Evolutionary conservation across 2,113 vertebrate species (phyloP).

Genomic region (Aviceda subcristata): DNA sequence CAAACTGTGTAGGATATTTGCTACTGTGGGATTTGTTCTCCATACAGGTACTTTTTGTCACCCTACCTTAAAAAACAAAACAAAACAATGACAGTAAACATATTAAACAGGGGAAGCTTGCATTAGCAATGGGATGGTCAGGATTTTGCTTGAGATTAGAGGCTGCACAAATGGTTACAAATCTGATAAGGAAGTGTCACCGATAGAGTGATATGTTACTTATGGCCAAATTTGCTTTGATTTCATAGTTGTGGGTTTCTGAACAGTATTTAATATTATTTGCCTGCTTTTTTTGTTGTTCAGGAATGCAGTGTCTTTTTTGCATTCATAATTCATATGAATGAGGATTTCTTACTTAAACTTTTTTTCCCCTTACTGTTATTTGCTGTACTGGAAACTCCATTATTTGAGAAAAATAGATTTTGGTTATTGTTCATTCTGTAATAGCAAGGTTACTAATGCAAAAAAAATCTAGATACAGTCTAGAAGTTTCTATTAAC

Average conservation of each 20-base stretch:
- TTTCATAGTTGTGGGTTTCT: not conserved
- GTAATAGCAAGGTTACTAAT: not conserved
- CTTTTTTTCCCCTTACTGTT: not conserved
- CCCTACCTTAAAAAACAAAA: not conserved
- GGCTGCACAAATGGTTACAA: not conserved
- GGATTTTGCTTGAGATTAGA: not conserved
- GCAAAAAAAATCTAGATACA: not conserved
- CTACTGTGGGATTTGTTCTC: not conserved
- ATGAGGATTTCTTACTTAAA: not conserved
- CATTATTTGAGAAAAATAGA: not conserved
- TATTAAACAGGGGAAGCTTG: not conserved
- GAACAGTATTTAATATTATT: not conserved
- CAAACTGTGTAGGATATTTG: not conserved
- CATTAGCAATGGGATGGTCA: too few species aligned
- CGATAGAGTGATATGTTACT: not conserved
- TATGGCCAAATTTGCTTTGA: not conserved
- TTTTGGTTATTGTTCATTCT: conserved; percentile 4
- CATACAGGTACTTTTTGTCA: not conserved
- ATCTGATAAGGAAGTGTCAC: not conserved
- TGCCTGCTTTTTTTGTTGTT: not conserved
- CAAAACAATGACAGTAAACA: not conserved
- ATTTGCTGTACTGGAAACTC: not conserved
- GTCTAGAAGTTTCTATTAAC: conserved; percentile 2
- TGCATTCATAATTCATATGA: not conserved
- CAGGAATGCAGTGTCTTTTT: not conserved